These are phyloP conservation scores for Philypnodon macrostomus DNA, from an alignment of 2,797 vertebrate genomes.

Conservation along the genomic window DNA sequence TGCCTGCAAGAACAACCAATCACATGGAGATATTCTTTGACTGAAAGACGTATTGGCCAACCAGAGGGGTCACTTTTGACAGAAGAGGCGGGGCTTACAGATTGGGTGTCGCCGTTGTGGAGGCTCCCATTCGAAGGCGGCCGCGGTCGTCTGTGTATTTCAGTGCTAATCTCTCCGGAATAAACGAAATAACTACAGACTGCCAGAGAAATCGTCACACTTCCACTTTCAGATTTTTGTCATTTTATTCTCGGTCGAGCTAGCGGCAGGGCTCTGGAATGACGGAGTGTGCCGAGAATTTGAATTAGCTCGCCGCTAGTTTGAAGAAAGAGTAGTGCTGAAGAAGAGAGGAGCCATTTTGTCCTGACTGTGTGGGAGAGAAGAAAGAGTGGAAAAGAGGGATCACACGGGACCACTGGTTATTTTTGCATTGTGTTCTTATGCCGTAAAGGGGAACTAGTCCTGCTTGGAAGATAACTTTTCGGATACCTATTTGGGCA, in stretches of 20 bases:
- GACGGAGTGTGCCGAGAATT: conserved; percentile 74
- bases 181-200: conserved; percentile 33
- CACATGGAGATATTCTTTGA: rapidly evolving
- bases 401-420: conserved; percentile 57
- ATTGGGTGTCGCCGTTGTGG: conserved; percentile 76
- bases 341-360: conserved; percentile 83
- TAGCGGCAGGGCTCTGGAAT: conserved; percentile 63
- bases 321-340: conserved; percentile 77
- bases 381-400: conserved; percentile 75
- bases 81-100: conserved; percentile 48
- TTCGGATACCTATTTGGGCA: conserved; percentile 35
- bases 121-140: conserved; percentile 82
- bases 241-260: conserved; percentile 37
- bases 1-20: conserved; percentile 50
- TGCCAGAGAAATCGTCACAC: conserved; percentile 28
- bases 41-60: conserved; percentile 43
- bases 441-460: conserved; percentile 38
- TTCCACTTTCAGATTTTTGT: conserved; percentile 22
- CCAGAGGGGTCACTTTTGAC: conserved; percentile 17
- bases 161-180: conserved; percentile 51
- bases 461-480: conserved; percentile 40
- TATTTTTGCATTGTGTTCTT: conserved; percentile 53
- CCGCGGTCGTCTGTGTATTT: conserved; percentile 81
- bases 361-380: conserved; percentile 82
- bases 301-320: conserved; percentile 79